These are phyloP conservation scores for Xestia xanthographa DNA, from an alignment of 2,888 invertebrate genomes.

Conservation along the genomic window DNA sequence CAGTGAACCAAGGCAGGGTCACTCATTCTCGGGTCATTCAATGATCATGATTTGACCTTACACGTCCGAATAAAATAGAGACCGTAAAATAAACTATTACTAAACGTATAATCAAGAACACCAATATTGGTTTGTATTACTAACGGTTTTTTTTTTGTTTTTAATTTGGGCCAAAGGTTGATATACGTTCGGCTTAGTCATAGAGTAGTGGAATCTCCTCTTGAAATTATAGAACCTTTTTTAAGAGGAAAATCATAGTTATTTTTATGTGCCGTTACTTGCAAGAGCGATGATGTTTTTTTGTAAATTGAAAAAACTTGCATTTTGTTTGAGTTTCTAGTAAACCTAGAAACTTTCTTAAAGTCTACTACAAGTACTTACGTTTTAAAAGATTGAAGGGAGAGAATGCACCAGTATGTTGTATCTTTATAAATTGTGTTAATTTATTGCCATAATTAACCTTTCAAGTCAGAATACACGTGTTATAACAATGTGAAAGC, in stretches of 20 bases:
- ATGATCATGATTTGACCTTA: slow-evolving; percentile 61
- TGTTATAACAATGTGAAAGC: slow-evolving; percentile 21
- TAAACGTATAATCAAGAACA: slow-evolving; percentile 51
- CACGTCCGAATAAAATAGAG: slow-evolving; percentile 46
- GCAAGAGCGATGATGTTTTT: neutral
- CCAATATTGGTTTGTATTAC: slow-evolving; percentile 43
- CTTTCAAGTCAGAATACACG: neutral
- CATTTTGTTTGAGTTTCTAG: too few species aligned
- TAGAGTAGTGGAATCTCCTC: slow-evolving; percentile 17
- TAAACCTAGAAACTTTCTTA: too few species aligned
- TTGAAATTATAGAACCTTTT: neutral
- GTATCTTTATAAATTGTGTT: neutral
- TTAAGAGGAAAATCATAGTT: neutral
- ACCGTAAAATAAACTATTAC: slow-evolving; percentile 56
- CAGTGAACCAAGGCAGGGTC: slow-evolving; percentile 57
- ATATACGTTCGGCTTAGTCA: slow-evolving; percentile 41
- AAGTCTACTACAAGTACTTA: too few species aligned
- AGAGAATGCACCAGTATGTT: neutral
- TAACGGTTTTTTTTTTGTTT: slow-evolving; percentile 52
- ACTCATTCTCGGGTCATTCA: slow-evolving; percentile 47
- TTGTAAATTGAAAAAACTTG: too few species aligned
- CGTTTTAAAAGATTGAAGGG: neutral
- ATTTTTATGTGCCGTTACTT: slow-evolving; percentile 13
- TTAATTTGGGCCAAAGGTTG: slow-evolving; percentile 51
- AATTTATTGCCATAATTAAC: neutral